These are phyloP conservation scores for Leptocoma aspasia DNA, from an alignment of 2,113 vertebrate genomes.

Conservation along the genomic window DNA sequence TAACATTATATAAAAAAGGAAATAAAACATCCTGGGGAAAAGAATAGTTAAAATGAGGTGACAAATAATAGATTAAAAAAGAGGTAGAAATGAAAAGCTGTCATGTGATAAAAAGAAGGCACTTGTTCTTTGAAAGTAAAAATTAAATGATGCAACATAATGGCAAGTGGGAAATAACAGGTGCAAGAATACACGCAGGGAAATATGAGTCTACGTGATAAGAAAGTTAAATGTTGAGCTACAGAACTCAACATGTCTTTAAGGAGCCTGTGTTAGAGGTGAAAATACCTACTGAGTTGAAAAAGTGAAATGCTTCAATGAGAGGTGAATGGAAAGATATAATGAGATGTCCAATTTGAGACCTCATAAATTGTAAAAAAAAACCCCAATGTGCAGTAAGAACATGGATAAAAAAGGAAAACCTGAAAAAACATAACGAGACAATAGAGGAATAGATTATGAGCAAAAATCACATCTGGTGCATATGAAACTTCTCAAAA, in stretches of 20 bases:
- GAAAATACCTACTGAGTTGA: not conserved
- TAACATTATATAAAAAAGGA: not conserved
- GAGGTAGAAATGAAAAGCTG: not conserved
- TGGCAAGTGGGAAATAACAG: not conserved
- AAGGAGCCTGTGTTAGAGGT: not conserved
- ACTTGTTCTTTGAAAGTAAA: not conserved
- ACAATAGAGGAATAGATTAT: not conserved
- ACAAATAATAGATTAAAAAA: not conserved
- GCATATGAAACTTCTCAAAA: not conserved
- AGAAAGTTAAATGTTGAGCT: not conserved
- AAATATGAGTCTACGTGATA: not conserved
- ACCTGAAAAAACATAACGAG: not conserved
- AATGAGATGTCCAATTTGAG: not conserved
- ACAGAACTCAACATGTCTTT: not conserved
- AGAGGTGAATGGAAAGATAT: not conserved
- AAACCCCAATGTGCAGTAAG: rapidly evolving
- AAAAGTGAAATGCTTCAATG: not conserved
- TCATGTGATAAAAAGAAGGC: not conserved
- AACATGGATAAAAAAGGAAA: not conserved
- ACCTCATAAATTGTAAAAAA: not conserved
- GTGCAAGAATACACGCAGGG: not conserved
- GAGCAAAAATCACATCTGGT: not conserved
- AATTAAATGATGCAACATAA: not conserved
- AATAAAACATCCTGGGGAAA: not conserved
- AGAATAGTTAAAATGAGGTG: not conserved